Evolutionary conservation across 1,140 invertebrate species (phyloP).

Genomic region (Mamestra configurata): DNA sequence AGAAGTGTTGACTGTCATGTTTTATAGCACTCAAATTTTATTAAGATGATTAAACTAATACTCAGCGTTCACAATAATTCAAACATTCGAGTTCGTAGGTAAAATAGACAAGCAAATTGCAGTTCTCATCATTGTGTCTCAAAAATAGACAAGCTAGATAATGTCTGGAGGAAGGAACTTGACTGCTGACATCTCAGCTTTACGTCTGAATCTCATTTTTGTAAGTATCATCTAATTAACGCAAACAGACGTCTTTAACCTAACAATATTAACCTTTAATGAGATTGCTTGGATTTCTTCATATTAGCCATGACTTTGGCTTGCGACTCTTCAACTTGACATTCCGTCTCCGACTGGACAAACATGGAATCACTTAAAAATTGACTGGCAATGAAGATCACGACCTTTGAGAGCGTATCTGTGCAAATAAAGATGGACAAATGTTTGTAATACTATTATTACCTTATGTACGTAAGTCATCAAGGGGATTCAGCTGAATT

Average conservation of each 20-base stretch:
- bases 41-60: too few relatives aligned
- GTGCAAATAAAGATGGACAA: slow-evolving; percentile 53
- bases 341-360: slow-evolving; percentile 51
- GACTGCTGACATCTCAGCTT: not conserved
- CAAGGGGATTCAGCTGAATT: slow-evolving; percentile 21
- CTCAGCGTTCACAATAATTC: too few relatives aligned
- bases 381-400: slow-evolving; percentile 54
- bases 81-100: too few relatives aligned
- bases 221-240: not conserved
- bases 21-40: too few relatives aligned
- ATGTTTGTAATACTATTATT: slow-evolving; percentile 53
- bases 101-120: not conserved
- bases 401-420: slow-evolving; percentile 55
- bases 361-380: slow-evolving; percentile 55
- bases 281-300: slow-evolving; percentile 36
- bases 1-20: too few relatives aligned
- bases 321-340: slow-evolving; percentile 48
- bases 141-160: not conserved
- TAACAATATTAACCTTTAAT: slow-evolving; percentile 24
- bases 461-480: slow-evolving; percentile 36
- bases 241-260: not conserved
- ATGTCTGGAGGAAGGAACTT: not conserved
- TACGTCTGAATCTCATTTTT: not conserved
- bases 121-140: not conserved
- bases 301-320: slow-evolving; percentile 56